phyloP scores from a whole-genome alignment of 2,888 invertebrate species.

The Marronus borbonicus region DNA sequence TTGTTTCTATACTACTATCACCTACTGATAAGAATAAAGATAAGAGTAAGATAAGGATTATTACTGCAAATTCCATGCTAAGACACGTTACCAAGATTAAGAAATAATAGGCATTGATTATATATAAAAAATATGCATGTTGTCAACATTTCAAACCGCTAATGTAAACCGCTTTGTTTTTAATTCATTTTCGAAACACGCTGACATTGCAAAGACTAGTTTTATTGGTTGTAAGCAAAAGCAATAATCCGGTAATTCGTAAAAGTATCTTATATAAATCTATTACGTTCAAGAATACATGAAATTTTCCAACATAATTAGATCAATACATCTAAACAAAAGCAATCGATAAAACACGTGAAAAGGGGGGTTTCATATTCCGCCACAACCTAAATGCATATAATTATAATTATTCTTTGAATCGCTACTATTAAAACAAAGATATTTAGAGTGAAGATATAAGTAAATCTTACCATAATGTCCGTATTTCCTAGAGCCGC shows the following conservation, averaged over 20 bases:
- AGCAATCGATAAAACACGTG: no score
- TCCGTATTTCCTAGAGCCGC: constrained; percentile 35
- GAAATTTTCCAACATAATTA: no score
- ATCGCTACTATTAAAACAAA: neutral
- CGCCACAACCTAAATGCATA: neutral
- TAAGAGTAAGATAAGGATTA: neutral
- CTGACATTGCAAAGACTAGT: constrained; percentile 23
- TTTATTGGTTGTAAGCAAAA: neutral
- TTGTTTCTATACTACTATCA: constrained; percentile 15
- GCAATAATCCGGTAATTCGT: neutral
- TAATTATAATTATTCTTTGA: neutral
- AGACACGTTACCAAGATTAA: neutral
- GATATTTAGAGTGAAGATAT: neutral
- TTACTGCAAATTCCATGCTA: constrained; percentile 18
- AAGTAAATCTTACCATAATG: constrained; percentile 32
- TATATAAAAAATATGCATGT: constrained; percentile 9
- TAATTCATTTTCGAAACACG: neutral
- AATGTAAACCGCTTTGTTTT: neutral
- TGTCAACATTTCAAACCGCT: neutral
- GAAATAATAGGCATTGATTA: neutral
- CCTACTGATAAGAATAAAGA: neutral
- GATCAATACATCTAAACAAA: no score
- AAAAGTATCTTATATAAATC: no score
- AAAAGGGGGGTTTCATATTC: no score
- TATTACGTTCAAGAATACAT: no score